phyloP scores from a whole-genome alignment of 2,888 invertebrate species.

The Dicyrtoma fusca region DNA sequence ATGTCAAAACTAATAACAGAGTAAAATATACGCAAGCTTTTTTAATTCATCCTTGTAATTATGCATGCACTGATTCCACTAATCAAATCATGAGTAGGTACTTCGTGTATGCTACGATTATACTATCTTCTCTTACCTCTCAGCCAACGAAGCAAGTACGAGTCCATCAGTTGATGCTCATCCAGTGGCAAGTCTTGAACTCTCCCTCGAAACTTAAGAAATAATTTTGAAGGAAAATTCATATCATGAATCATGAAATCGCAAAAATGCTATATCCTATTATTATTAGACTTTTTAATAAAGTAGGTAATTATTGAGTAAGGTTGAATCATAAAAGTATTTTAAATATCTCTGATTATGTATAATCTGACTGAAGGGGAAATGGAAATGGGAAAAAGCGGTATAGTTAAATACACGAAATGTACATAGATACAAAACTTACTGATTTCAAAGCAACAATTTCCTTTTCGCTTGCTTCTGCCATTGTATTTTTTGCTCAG shows the following conservation, averaged over 20 bases:
- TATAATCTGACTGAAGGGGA: no score
- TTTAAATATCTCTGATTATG: no score
- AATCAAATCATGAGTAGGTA: no score
- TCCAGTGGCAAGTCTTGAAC: slow-evolving; percentile 43
- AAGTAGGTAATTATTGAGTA: no score
- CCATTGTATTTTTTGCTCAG: not conserved
- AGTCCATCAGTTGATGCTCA: slow-evolving; percentile 40
- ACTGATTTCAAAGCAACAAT: slow-evolving; percentile 24
- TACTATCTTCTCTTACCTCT: slow-evolving; percentile 43
- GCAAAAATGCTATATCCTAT: no score
- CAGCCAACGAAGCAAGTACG: slow-evolving; percentile 48
- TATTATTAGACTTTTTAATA: no score
- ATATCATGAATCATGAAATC: not conserved
- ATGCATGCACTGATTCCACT: no score
- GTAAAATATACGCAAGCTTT: not conserved
- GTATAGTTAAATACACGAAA: not conserved
- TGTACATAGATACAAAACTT: slow-evolving; percentile 1
- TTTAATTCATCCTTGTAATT: not conserved
- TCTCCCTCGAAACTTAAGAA: slow-evolving; percentile 40
- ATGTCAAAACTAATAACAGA: no score
- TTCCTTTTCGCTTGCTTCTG: slow-evolving; percentile 17
- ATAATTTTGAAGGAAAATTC: not conserved
- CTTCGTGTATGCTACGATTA: no score
- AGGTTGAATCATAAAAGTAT: no score
- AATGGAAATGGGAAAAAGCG: no score